Evolutionary conservation across 1,140 invertebrate genomes (phyloP), one percentile per base, ranked within the genome.

Genomic region (Rhopalosiphum maidis): DNA sequence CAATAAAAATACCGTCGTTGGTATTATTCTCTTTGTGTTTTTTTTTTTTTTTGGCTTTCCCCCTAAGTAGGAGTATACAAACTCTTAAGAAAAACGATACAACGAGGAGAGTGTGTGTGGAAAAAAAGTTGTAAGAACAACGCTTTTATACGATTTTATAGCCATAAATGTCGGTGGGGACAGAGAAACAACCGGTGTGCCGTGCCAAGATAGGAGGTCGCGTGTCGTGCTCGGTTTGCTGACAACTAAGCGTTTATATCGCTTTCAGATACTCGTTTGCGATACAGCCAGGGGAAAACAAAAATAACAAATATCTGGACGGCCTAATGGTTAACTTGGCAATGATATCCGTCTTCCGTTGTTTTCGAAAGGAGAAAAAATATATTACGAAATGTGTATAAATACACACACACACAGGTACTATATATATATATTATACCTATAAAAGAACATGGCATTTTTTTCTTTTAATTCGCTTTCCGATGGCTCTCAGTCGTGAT

Each of bases 161-260:
- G 60, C 90, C 68, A 91, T 91, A 91, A 91, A 91, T n/a, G 55
- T 91, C 43, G 90, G 41, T 21, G 43, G 90, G 9, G 21, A 22
- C 21, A 30, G 21, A 46, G 68, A 35, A 91, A 91, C 55, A 83
- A 91, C 90, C 90, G 90, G 68, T 91, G 90, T 82, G 43, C 60
- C 60, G 90, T 91, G 90, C 90, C 90, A 91, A 91, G 43, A 91
- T 77, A 77, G n/a, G 87, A 91, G 60, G 90, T 91, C 90, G 90
- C 90, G 90, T 91, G 90, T 91, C 90, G 46, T 35, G 30, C 68
- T 82, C 41, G n/a, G 68, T 91, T 91, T 83, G 51, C 90, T 91
- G 90, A 91, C 90, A 77, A 91, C 90, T 91, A 91, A 91, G 90
- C 90, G 90, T 91, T 91, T 91, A 83, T 91, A 82, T 91, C 48